Base-by-base conservation (phyloP, 1,140 invertebrate species). In the Agraylea sexmaculata region DNA sequence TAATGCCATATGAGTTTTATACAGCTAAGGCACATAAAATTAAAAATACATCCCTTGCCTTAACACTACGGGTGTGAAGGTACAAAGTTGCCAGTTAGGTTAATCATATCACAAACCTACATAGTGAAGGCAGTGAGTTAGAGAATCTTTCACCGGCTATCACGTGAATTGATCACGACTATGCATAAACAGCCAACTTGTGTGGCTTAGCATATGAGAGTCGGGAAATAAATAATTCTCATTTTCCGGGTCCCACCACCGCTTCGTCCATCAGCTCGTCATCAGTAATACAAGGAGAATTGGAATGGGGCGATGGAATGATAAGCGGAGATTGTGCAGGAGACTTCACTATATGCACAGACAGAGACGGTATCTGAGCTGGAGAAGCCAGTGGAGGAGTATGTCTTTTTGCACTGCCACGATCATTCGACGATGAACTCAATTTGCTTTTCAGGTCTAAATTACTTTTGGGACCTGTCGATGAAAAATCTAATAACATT, bases 241-340 rank as follows among this genome's bases (percentile, higher is more conserved):
- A 68, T 56, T 68, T 68, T 5, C 78, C 62, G 13, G 78, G 64
- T 30, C 81, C 81, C 21, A 83, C 80, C 15, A 89, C 62, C 1
- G 85, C 83, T 54, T 87, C 86, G 55, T 90, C 86, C 80, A 89
- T 87, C 2, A 89, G 71, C 52, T 90, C 86, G 57, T 90, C 86
- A 51, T 90, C 86, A 40, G 85, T 86, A 40, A 83, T 80, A 48
- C 78, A 82, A 4, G 86, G 83, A 2, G 84, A 86, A 23, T 75
- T 74, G 3, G 80, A 81, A 52, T 80, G 79, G 2, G 80, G 81
- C 5, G 80, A 80, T 1, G 77, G 71, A 2, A 72, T 71, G 11
- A 80, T 68, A 7, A 78, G 57, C 0, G 78, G 79, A 11, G 77
- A 78, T 0, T 80, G 78, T 1, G 77, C 78, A 2, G 81, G 81